Base-by-base conservation (phyloP, 2,888 invertebrate species). In the Ectemnius cavifrons region DNA sequence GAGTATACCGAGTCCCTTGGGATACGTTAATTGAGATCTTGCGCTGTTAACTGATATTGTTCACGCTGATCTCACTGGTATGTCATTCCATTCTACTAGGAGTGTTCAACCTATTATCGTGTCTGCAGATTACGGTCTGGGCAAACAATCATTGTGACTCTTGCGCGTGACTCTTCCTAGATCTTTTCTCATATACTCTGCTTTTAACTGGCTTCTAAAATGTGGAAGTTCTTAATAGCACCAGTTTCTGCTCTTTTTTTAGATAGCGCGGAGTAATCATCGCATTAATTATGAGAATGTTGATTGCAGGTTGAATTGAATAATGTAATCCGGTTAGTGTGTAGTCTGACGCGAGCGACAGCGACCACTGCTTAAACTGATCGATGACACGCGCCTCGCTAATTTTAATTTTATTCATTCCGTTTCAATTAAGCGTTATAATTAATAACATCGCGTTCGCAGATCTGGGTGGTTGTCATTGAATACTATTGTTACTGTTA, bases 11-110 rank as follows among this genome's bases (percentile, higher is more conserved):
- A 59, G 66, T 75, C 45, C 67, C 68, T 58, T 49, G 16, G 69
- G 23, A 37, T 76, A 47, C 23, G n/a, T n/a, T n/a, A n/a, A 1
- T 47, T 47, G 57, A 73, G 66, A 73, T 69, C 28, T 27, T 60
- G 63, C 57, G 52, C 61, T 60, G 8, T 47, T 57, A 23, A 20
- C 37, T 47, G 62, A 62, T 56, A 14, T 49, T 52, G 27, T n/a
- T 46, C n/a, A 46, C 73, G 20, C 57, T 60, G 58, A n/a, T 66
- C 58, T 67, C 62, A 73, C 69, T 72, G 79, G 79, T 79, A 79
- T 61, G 78, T 60, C 47, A 59, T 47, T 63, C n/a, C 6, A 23
- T 59, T 71, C 28, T 37, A 49, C 27, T 49, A 8, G 11, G 11
- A 37, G 37, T 58, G 37, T 58, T 63, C 23, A 18, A 18, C 58